Percentiles rank a stretch among this genome's conserved stretches.
These are phyloP conservation scores for Orestias chungarensis DNA, from an alignment of 2,797 vertebrate species.

Conservation along the genomic window DNA sequence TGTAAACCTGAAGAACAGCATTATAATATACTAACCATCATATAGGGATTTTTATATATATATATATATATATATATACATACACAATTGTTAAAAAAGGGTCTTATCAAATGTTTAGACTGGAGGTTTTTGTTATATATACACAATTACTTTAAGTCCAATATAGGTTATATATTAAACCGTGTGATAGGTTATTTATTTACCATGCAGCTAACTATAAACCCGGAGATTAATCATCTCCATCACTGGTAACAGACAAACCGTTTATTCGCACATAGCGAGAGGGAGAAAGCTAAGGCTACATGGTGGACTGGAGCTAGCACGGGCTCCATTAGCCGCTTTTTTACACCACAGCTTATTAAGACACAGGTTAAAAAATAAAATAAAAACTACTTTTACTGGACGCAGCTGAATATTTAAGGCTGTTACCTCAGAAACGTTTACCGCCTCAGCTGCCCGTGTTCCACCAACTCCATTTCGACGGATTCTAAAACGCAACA, in stretches of 20 bases:
- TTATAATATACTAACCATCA: too few relatives aligned
- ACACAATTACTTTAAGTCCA: too few relatives aligned
- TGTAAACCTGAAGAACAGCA: too few relatives aligned
- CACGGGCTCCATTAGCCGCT: not conserved
- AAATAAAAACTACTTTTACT: not conserved
- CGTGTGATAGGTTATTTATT: too few relatives aligned
- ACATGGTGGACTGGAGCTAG: not conserved
- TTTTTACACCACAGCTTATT: not conserved
- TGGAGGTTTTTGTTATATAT: too few relatives aligned
- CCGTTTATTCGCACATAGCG: not conserved
- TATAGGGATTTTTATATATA: too few relatives aligned
- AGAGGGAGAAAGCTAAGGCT: not conserved
- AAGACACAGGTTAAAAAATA: fast-evolving
- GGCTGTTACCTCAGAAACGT: constrained; percentile 40
- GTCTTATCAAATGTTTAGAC: too few relatives aligned
- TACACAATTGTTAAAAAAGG: too few relatives aligned
- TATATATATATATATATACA: too few relatives aligned
- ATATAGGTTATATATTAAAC: too few relatives aligned
- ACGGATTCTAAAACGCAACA: constrained; percentile 42
- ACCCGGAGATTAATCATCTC: not conserved
- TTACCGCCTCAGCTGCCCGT: not conserved
- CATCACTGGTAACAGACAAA: not conserved
- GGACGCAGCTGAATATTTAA: not conserved
- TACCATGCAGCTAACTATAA: not conserved
- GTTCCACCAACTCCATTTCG: constrained; percentile 27